Conservation (phyloP, 2,113 vertebrate species). For the Hippocampus comes region DNA sequence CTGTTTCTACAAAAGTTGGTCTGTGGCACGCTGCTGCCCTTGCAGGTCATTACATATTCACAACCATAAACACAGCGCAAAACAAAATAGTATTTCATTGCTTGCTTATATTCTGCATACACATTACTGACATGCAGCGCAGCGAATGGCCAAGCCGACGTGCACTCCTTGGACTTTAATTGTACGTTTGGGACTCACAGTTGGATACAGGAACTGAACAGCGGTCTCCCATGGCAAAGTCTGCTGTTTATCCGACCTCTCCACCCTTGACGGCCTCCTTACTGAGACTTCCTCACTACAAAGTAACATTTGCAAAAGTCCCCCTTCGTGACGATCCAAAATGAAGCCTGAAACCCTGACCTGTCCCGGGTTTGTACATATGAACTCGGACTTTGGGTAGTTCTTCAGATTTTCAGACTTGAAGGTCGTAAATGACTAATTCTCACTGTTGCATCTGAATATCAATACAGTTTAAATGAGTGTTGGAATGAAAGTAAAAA, state of each 20-base stretch:
- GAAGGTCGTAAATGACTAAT: background rate
- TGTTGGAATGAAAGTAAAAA: background rate
- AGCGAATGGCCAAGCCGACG: background rate
- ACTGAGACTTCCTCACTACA: conserved; percentile 6
- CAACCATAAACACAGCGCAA: conserved; percentile 16
- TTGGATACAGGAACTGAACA: conserved; percentile 11
- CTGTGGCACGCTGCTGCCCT: conserved; percentile 12
- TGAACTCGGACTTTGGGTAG: background rate
- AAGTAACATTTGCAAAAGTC: background rate
- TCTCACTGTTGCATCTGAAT: background rate
- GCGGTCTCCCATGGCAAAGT: conserved; percentile 2
- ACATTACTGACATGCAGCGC: background rate
- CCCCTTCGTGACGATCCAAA: background rate
- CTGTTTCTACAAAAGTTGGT: conserved; percentile 21
- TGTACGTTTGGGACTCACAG: conserved; percentile 3
- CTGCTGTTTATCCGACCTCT: conserved; percentile 3
- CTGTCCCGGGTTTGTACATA: background rate
- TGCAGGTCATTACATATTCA: conserved; percentile 2
- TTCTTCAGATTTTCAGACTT: background rate
- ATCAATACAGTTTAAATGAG: background rate
- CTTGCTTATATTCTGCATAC: conserved; percentile 2
- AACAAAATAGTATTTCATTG: conserved; percentile 4
- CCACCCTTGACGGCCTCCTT: background rate
- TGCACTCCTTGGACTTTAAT: background rate
- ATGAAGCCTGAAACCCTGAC: background rate